Evolutionary conservation across 92 coral and sea anemone species (phyloP).

Genomic region (Epizoanthus scotinus): DNA sequence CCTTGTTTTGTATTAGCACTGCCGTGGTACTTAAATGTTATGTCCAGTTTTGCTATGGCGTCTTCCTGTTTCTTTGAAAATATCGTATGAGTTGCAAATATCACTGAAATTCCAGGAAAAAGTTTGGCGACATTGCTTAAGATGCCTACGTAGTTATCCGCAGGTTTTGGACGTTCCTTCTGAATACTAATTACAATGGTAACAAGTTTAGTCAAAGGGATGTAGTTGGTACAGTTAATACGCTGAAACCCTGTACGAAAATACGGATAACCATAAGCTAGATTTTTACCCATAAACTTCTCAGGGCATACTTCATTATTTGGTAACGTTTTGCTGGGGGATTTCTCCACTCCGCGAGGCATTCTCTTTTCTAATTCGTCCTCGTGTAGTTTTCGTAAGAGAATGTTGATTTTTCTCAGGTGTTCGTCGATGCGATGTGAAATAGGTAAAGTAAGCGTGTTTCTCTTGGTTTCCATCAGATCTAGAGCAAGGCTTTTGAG

Average conservation of each 20-base stretch:
- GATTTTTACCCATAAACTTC: slow-evolving; percentile 69
- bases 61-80: not conserved
- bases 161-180: slow-evolving; percentile 40
- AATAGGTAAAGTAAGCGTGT: slow-evolving; percentile 39
- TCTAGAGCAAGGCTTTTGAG: slow-evolving; percentile 59
- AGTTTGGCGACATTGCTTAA: slow-evolving; percentile 45
- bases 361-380: slow-evolving; percentile 29
- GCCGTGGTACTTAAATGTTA: slow-evolving; percentile 35
- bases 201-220: slow-evolving; percentile 66
- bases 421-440: slow-evolving; percentile 67
- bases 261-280: slow-evolving; percentile 89
- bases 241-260: slow-evolving; percentile 87
- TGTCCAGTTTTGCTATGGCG: slow-evolving; percentile 22
- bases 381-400: slow-evolving; percentile 52
- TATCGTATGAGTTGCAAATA: slow-evolving; percentile 42
- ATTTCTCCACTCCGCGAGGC: not conserved
- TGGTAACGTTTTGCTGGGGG: not conserved
- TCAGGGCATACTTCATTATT: slow-evolving; percentile 91
- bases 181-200: slow-evolving; percentile 64
- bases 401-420: slow-evolving; percentile 45
- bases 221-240: slow-evolving; percentile 67
- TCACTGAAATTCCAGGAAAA: slow-evolving; percentile 64
- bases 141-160: slow-evolving; percentile 33
- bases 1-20: slow-evolving; percentile 40
- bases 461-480: slow-evolving; percentile 60